These are phyloP conservation scores for Cyrtonyx montezumae DNA, from an alignment of 2,113 vertebrate genomes.

Conservation along the genomic window DNA sequence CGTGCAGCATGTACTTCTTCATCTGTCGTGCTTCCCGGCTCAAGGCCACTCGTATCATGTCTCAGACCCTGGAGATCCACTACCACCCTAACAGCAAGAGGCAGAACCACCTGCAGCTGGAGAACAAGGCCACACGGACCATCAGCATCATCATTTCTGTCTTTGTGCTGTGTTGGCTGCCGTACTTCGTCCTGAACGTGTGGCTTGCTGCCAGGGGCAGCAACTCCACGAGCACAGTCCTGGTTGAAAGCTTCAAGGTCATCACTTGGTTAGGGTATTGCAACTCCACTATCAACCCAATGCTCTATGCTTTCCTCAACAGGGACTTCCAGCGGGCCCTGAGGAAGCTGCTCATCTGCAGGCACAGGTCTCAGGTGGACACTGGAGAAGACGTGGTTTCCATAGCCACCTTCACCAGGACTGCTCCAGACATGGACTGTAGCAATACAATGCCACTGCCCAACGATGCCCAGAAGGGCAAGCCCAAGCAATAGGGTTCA, in stretches of 20 bases:
- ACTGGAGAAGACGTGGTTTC: slow-evolving; percentile 78
- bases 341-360: slow-evolving; percentile 80
- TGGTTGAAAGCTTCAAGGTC: slow-evolving; percentile 70
- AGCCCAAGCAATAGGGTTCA: neutral
- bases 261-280: slow-evolving; percentile 79
- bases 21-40: slow-evolving; percentile 76
- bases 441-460: neutral
- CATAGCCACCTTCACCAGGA: slow-evolving; percentile 77
- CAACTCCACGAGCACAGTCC: slow-evolving; percentile 55
- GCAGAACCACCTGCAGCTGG: slow-evolving; percentile 80
- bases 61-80: slow-evolving; percentile 76
- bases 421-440: slow-evolving; percentile 71
- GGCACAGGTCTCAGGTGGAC: slow-evolving; percentile 74
- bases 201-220: slow-evolving; percentile 80
- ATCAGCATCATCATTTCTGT: slow-evolving; percentile 86
- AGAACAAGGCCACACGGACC: slow-evolving; percentile 80
- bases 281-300: slow-evolving; percentile 79
- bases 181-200: slow-evolving; percentile 88
- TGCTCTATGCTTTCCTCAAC: slow-evolving; percentile 78
- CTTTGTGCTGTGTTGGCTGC: slow-evolving; percentile 91
- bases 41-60: slow-evolving; percentile 74
- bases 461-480: slow-evolving; percentile 23
- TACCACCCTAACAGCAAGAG: slow-evolving; percentile 79
- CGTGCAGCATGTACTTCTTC: slow-evolving; percentile 82
- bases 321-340: slow-evolving; percentile 81